Percentiles rank a stretch among this genome's conserved stretches.
Evolutionary conservation across 2,797 vertebrate species (phyloP).

Genomic region (Malurus leucopterus): DNA sequence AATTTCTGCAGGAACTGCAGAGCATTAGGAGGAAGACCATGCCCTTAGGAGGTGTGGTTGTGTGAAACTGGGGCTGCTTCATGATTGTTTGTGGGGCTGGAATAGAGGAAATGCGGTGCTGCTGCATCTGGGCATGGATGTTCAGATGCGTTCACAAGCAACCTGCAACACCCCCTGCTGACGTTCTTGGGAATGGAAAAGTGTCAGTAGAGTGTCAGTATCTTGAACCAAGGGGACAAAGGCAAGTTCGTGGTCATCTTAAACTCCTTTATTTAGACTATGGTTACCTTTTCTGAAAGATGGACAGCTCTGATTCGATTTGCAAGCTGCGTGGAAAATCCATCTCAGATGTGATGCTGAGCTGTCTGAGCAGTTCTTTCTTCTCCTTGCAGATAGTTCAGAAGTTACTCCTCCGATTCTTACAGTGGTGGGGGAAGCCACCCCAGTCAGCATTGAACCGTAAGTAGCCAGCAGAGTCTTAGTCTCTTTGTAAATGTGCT

Average conservation of each 20-base stretch:
- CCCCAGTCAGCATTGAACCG: constrained; percentile 97
- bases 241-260: not conserved
- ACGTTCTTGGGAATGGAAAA: not conserved
- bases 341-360: not conserved
- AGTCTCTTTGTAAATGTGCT: not conserved
- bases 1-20: not conserved
- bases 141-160: not conserved
- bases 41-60: not conserved
- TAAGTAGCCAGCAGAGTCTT: constrained; percentile 73
- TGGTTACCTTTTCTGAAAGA: not conserved
- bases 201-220: not conserved
- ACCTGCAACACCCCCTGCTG: constrained; percentile 9
- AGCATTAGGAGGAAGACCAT: not conserved
- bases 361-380: not conserved
- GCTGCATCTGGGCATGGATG: not conserved
- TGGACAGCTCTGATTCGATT: not conserved
- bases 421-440: constrained; percentile 88
- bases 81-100: not conserved
- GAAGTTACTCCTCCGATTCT: constrained; percentile 94
- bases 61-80: not conserved
- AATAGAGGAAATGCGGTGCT: not conserved
- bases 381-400: constrained; percentile 81
- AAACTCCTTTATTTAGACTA: not conserved
- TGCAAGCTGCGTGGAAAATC: not conserved
- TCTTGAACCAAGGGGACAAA: not conserved